phyloP scores from a whole-genome alignment of 2,113 vertebrate genomes.

The Pachycephala philippinensis region DNA sequence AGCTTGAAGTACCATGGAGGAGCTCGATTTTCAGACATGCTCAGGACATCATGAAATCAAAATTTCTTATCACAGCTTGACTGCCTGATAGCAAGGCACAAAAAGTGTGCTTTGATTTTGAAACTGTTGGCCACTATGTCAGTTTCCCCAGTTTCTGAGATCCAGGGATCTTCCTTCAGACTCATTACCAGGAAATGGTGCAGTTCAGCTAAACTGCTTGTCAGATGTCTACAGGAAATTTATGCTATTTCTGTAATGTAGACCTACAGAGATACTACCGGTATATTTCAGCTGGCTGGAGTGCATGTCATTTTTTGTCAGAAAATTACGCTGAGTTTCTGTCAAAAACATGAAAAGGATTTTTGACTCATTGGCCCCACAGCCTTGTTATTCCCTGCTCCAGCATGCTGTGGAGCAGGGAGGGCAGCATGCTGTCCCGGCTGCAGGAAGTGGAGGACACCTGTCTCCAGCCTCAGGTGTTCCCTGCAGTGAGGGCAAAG shows the following conservation, averaged over 20 bases:
- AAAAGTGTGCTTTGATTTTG: neutral
- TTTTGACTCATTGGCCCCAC: neutral
- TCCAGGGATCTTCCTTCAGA: neutral
- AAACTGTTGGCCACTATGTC: neutral
- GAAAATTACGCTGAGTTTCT: neutral
- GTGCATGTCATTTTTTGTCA: neutral
- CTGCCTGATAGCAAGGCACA: neutral
- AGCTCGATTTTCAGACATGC: neutral
- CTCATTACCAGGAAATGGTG: neutral
- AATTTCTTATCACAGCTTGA: neutral
- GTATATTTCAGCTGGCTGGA: neutral
- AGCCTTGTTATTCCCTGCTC: neutral
- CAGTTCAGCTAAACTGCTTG: neutral
- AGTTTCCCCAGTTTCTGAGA: neutral
- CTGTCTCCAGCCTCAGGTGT: neutral
- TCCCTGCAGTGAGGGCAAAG: neutral
- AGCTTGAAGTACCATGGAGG: neutral
- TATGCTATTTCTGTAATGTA: neutral
- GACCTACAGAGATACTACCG: neutral
- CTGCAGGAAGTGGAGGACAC: neutral
- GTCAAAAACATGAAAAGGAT: neutral
- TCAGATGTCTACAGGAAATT: neutral
- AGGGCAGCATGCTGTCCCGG: rapidly evolving
- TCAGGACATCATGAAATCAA: neutral
- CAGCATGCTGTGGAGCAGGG: neutral